Conservation (phyloP, 2,797 vertebrate genomes). For the Gorsachius magnificus region DNA sequence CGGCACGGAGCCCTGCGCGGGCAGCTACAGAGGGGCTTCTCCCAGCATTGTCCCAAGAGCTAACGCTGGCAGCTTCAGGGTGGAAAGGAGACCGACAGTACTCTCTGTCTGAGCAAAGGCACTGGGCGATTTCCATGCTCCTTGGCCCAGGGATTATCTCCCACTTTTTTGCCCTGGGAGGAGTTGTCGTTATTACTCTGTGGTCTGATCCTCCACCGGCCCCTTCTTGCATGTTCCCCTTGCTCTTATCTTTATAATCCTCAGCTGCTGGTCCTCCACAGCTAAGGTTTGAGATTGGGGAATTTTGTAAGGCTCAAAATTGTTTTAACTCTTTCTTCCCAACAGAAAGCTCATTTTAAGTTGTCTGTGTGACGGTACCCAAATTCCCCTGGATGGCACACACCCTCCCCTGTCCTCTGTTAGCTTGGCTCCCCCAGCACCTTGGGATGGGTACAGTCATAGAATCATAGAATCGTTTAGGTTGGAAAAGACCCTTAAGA, state of each 20-base stretch:
- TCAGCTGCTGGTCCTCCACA: background rate
- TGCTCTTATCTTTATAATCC: conserved; percentile 15
- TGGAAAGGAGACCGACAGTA: background rate
- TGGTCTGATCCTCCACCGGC: background rate
- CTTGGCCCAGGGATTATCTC: background rate
- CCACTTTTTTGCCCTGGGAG: background rate
- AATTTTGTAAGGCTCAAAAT: background rate
- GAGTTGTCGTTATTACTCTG: background rate
- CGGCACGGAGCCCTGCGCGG: accelerated
- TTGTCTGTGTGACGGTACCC: background rate
- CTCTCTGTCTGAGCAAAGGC: accelerated
- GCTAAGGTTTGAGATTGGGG: background rate
- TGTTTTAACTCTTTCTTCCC: background rate
- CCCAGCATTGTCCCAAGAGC: accelerated
- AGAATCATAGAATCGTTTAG: too few species aligned
- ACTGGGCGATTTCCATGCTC: background rate
- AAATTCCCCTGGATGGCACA: accelerated
- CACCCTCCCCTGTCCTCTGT: background rate
- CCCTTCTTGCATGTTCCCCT: background rate
- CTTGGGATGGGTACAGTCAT: background rate
- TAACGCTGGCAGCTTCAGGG: background rate
- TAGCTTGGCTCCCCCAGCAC: background rate
- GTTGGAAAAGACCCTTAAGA: too few species aligned
- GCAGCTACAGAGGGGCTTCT: background rate
- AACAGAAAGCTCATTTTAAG: background rate